Evolutionary conservation across 2,888 invertebrate species (phyloP).

Genomic region (Oscheius sp.): DNA sequence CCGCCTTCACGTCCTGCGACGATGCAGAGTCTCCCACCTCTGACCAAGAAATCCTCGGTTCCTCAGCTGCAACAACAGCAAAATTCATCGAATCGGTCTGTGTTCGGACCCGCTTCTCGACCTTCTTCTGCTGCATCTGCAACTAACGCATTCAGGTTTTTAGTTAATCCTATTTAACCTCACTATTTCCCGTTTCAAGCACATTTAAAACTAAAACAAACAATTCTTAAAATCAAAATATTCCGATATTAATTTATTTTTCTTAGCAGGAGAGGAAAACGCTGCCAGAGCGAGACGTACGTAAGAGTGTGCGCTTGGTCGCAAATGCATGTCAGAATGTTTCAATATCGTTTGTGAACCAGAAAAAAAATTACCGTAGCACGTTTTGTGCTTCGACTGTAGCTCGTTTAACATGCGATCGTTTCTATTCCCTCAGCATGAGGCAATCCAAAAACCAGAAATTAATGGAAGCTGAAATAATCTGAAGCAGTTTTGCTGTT

Average conservation of each 20-base stretch:
- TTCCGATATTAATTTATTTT: not conserved
- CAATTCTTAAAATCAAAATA: not conserved
- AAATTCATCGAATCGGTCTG: slow-evolving; percentile 35
- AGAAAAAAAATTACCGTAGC: not conserved
- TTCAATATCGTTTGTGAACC: slow-evolving; percentile 20
- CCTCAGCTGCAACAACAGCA: slow-evolving; percentile 12
- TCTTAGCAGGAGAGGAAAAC: slow-evolving; percentile 32
- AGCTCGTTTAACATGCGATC: slow-evolving; percentile 15
- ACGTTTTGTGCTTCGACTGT: slow-evolving; percentile 1
- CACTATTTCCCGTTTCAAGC: slow-evolving; percentile 10
- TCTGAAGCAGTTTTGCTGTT: slow-evolving; percentile 10
- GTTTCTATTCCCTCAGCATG: slow-evolving; percentile 18
- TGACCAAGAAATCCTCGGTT: slow-evolving; percentile 28
- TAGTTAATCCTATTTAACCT: slow-evolving; percentile 32
- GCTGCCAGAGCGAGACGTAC: slow-evolving; percentile 43
- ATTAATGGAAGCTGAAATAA: not conserved
- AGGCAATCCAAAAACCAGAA: slow-evolving; percentile 3
- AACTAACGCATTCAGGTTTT: slow-evolving; percentile 39
- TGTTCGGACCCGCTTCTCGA: slow-evolving; percentile 14
- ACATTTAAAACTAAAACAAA: not conserved
- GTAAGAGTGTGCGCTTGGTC: slow-evolving; percentile 37
- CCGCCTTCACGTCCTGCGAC: slow-evolving; percentile 14
- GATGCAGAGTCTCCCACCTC: slow-evolving; percentile 12
- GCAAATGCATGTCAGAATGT: slow-evolving; percentile 30
- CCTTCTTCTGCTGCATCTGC: slow-evolving; percentile 34